A percentile compares a stretch with the other conserved stretches of the same genome.
These are phyloP conservation scores for Brachyrhaphis roseni DNA, from an alignment of 2,797 vertebrate genomes.

Conservation along the genomic window DNA sequence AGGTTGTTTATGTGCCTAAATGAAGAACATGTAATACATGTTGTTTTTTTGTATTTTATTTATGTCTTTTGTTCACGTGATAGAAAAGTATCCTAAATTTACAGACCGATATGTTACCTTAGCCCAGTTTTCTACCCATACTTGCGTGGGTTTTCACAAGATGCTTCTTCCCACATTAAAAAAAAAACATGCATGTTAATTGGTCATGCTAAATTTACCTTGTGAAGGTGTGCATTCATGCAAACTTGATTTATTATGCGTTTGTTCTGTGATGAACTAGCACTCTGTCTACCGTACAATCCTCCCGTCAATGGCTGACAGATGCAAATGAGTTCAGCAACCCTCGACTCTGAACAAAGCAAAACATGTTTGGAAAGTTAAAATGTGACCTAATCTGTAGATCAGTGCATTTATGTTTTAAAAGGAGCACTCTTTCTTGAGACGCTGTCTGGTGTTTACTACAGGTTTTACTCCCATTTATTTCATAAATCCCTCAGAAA, in stretches of 20 bases:
- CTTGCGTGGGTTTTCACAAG: not conserved
- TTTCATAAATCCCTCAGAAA: not conserved
- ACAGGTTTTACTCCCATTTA: not conserved
- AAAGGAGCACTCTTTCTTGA: not conserved
- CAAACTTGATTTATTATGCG: not conserved
- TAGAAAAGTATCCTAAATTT: not conserved
- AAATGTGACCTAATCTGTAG: not conserved
- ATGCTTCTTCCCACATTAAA: not conserved
- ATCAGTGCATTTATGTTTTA: not conserved
- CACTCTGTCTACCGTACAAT: not conserved
- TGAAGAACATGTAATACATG: not conserved
- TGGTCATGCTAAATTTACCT: slow-evolving; percentile 1
- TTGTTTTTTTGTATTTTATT: not conserved
- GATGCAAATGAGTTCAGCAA: not conserved
- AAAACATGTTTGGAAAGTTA: slow-evolving; percentile 4
- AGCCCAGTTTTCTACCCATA: not conserved
- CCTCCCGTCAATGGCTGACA: not conserved
- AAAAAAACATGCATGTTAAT: not conserved
- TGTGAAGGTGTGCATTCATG: not conserved
- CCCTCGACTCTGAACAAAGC: not conserved
- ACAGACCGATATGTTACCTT: not conserved
- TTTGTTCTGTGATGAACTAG: not conserved
- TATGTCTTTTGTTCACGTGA: not conserved
- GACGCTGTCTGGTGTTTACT: not conserved
- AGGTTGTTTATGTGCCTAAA: not conserved